Evolutionary conservation across 2,113 vertebrate species (phyloP), one percentile per base, ranked within the genome.

Genomic region (Saccopteryx bilineata): DNA sequence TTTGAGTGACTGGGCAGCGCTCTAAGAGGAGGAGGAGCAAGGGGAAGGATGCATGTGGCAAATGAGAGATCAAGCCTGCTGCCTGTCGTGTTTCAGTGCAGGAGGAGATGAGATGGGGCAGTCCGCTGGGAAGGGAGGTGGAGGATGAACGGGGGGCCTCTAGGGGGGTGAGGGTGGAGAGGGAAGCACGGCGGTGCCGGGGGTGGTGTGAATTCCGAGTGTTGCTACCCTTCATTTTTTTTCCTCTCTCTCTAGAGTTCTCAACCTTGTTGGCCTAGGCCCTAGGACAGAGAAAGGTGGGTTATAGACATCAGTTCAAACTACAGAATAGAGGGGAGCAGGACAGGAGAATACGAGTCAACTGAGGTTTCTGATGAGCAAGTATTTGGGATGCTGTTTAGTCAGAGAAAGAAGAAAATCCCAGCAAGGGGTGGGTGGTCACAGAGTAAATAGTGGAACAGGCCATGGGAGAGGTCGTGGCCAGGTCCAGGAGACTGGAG

Each of bases 101-200:
- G 56, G 61, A 10, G 1, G 1, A 31, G 54, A 8, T 1, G 1
- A 31, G 54, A 26, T 23, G 46, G 68, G 33, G 56, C 56, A 74
- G 48, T 33, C 1, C 12, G 2, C 14, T 56, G 1, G 81, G 23
- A 0, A 18, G 66, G 39, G 6, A 21, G 46, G 6, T 7, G 10
- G 66, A 52, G 33, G 13, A 31, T 12, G 24, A 75, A 14, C 9
- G 1, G 4, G 12, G 18, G 3, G 19, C 58, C 81, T 84, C 5
- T 46, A 31, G 39, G 24, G 21, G 8, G 3, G 48, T 7, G 26
- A 58, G 65, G 83, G 31, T 33, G 3, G 90, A 26, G 31, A 26
- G 33, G 84, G 72, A 39, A 39, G 31, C 56, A 0, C 1, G 28
- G 63, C 11, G 11, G 66, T 85, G n/a, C 19, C 19, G 9, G 68